Conservation (phyloP, 1,140 invertebrate species). For the Parapsyche elsis region DNA sequence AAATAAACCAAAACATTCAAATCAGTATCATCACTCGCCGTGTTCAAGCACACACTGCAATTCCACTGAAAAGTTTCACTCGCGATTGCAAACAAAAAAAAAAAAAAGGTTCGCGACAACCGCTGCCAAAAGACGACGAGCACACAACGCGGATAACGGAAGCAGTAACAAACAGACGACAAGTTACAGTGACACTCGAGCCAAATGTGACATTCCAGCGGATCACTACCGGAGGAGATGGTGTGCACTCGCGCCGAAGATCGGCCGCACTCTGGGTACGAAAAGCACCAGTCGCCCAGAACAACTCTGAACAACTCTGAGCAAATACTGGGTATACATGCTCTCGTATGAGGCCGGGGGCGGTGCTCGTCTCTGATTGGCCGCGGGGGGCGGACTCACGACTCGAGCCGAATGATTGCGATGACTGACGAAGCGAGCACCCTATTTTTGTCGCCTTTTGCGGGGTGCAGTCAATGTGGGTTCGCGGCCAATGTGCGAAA, state of each 20-base stretch:
- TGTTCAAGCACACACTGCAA: neutral
- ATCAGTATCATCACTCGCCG: too few relatives aligned
- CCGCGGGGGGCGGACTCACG: slow-evolving; percentile 3
- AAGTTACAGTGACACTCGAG: neutral
- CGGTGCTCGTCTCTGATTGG: neutral
- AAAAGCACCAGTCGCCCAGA: neutral
- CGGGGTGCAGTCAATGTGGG: too few relatives aligned
- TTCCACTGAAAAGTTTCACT: neutral
- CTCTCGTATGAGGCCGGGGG: neutral
- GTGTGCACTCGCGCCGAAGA: neutral
- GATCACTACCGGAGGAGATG: neutral
- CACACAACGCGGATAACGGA: too few relatives aligned
- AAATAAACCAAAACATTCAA: too few relatives aligned
- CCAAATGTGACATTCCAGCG: neutral
- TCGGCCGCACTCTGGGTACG: neutral
- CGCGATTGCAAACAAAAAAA: too few relatives aligned
- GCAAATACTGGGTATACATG: too few relatives aligned
- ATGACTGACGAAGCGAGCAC: neutral
- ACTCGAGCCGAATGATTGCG: neutral
- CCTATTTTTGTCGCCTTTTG: too few relatives aligned
- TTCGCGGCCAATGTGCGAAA: too few relatives aligned
- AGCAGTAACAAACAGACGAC: too few relatives aligned
- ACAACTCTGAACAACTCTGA: neutral
- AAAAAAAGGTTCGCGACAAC: too few relatives aligned
- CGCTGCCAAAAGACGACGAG: too few relatives aligned